Conservation (phyloP, 2,797 vertebrate genomes). For the Morus bassanus region DNA sequence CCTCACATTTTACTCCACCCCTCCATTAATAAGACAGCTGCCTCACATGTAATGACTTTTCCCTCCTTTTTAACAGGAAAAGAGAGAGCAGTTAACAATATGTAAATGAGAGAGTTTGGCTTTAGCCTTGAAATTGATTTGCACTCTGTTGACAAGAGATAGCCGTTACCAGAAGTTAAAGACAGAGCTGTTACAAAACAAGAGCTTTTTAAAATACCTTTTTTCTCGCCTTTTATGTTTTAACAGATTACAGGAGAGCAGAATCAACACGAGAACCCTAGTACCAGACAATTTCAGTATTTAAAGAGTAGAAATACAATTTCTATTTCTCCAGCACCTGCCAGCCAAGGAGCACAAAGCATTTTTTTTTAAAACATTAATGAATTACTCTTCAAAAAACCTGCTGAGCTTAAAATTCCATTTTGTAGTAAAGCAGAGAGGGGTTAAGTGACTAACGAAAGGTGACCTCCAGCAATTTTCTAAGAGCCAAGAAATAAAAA, state of each 20-base stretch:
- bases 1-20: neutral
- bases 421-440: conserved; percentile 33
- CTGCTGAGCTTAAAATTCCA: conserved; percentile 43
- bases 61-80: conserved; percentile 55
- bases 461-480: conserved; percentile 53
- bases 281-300: conserved; percentile 1
- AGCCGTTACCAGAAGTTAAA: conserved; percentile 57
- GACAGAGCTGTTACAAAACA: conserved; percentile 21
- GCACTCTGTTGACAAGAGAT: conserved; percentile 53
- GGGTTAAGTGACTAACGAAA: conserved; percentile 46
- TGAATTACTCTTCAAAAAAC: conserved; percentile 48
- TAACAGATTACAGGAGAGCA: neutral
- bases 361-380: conserved; percentile 8
- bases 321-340: conserved; percentile 14
- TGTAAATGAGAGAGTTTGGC: conserved; percentile 52
- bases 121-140: conserved; percentile 50
- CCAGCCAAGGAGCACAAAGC: neutral
- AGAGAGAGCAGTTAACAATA: conserved; percentile 59
- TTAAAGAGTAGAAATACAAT: conserved; percentile 6
- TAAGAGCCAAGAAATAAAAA: conserved; percentile 38
- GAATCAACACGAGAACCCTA: neutral
- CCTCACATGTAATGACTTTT: conserved; percentile 57
- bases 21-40: conserved; percentile 52
- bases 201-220: neutral
- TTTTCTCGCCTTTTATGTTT: conserved; percentile 9